Conservation (phyloP, 2,888 invertebrate genomes). For the Strigamia transsilvanica region DNA sequence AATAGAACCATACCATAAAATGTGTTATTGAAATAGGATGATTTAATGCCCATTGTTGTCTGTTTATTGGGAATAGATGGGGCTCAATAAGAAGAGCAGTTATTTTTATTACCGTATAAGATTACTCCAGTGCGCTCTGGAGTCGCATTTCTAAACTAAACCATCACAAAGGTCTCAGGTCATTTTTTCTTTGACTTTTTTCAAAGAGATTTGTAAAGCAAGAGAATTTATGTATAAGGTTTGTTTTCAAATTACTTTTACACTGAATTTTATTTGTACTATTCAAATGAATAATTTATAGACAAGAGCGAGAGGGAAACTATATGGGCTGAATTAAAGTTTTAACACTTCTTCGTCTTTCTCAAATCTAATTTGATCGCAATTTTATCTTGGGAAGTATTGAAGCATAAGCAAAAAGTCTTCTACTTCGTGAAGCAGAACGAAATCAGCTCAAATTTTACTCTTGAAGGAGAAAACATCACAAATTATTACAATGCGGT, state of each 20-base stretch:
- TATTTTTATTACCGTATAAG: no score
- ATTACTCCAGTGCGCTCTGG: no score
- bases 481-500: conserved; percentile 29
- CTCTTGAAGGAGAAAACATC: conserved; percentile 4
- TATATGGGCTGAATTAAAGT: background rate
- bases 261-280: background rate
- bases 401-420: conserved; percentile 36
- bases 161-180: background rate
- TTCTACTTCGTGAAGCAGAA: conserved; percentile 27
- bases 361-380: conserved; percentile 34
- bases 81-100: no score
- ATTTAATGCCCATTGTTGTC: no score
- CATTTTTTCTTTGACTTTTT: background rate
- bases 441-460: background rate
- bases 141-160: no score
- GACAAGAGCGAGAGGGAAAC: background rate
- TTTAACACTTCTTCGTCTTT: background rate
- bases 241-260: background rate
- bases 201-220: background rate
- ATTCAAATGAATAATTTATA: background rate
- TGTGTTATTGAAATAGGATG: no score
- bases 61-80: no score
- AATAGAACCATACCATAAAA: no score
- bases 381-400: conserved; percentile 21
- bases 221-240: background rate